Base-by-base conservation (phyloP, 2,888 invertebrate genomes). In the Hirtodrosophila alboralis region DNA sequence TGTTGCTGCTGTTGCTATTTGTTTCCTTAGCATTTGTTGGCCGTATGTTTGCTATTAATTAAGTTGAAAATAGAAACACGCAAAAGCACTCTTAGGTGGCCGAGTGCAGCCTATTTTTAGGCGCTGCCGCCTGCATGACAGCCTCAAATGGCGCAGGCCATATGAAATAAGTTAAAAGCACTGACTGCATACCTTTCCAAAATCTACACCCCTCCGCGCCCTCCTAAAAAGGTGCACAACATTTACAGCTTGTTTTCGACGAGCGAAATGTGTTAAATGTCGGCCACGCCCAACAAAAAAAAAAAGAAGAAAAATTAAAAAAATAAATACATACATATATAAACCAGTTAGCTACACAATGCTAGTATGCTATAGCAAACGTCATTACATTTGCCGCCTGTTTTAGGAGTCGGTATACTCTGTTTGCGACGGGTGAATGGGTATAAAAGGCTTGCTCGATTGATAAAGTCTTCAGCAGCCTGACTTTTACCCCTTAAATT, bases 1-100 rank as follows among this genome's bases (percentile, higher is more conserved):
- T 41, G 36, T 26, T 48, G 38, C n/a, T 33, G 53, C 10, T 23
- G 34, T 13, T 47, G 33, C 40, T 61, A 10, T 28, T 56, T 7
- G 44, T 30, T 54, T 31, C 36, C 36, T 38, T 36, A 52, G 49
- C 43, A 38, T 51, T 53, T 64, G 62, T 52, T 10, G 47, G 51
- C 49, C 56, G 48, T 73, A 49, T 81, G 75, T 78, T 85, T 85
- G 85, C 85, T 64, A 80, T 85, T 79, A 85, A 79, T 85, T 79
- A 83, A 79, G 79, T 83, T 83, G 85, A 49, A 85, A 84, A 79
- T 75, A 67, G 83, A 83, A 84, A 78, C 85, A 78, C 85, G 85
- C 83, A 78, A 78, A 78, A 78, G 83, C 78, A 78, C 78, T 84
- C 85, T 78, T 81, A 77, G 60, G 23, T 6, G 44, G 40, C 21